phyloP scores from a whole-genome alignment of 2,888 invertebrate genomes.

The Kuschelorhynchus macadamiae region DNA sequence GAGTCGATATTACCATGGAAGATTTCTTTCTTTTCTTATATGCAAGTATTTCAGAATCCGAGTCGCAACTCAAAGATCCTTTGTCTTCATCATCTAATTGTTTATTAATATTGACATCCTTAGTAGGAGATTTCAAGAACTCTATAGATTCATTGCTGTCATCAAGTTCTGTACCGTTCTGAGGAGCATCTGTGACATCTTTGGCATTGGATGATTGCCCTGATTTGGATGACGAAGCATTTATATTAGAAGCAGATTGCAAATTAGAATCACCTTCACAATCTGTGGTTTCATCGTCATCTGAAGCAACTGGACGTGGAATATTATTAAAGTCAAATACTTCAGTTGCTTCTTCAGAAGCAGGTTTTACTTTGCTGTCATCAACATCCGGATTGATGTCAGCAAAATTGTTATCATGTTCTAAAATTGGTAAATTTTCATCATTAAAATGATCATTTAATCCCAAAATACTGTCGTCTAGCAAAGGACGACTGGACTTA shows the following conservation, averaged over 20 bases:
- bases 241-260: not conserved
- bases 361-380: constrained; percentile 23
- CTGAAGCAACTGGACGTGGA: not conserved
- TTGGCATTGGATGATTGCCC: too few species aligned
- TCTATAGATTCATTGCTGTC: constrained; percentile 49
- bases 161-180: not conserved
- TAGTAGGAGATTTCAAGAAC: constrained; percentile 25
- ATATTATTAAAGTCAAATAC: not conserved
- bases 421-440: constrained; percentile 14
- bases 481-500: not conserved
- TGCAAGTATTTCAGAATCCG: constrained; percentile 9
- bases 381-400: constrained; percentile 34
- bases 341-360: constrained; percentile 1
- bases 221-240: not conserved
- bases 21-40: constrained; percentile 26
- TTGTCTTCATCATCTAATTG: too few species aligned
- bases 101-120: too few species aligned
- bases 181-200: not conserved
- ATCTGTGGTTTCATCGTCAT: constrained; percentile 28
- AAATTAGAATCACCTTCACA: constrained; percentile 17
- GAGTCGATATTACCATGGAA: constrained; percentile 19
- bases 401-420: constrained; percentile 31
- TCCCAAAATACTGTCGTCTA: not conserved
- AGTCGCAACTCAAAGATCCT: constrained; percentile 5
- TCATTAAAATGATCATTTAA: constrained; percentile 13